A percentile compares a stretch with the other conserved stretches of the same genome.
Evolutionary conservation across 2,888 invertebrate genomes (phyloP).

Genomic region (Cryptophagus acutangulus): DNA sequence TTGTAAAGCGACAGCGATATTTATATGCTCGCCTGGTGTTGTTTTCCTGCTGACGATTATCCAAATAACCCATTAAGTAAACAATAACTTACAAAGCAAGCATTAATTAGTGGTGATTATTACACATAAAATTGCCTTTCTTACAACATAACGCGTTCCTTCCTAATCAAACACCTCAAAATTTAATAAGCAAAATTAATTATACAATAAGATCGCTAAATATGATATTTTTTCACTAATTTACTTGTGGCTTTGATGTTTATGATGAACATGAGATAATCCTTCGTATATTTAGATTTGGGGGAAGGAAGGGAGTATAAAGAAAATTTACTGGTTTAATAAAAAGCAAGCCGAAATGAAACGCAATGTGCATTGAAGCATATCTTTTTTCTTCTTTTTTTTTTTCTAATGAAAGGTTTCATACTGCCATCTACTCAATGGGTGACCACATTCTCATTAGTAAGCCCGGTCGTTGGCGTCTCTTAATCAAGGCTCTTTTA

Average conservation of each 20-base stretch:
- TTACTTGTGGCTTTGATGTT: too few species aligned
- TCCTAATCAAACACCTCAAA: not conserved
- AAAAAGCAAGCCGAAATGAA: too few species aligned
- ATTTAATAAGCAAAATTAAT: not conserved
- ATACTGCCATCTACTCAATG: conserved; percentile 10
- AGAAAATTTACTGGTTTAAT: too few species aligned
- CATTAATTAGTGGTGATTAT: conserved; percentile 1
- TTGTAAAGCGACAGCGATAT: conserved; percentile 1
- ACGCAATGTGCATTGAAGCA: too few species aligned
- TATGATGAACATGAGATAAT: too few species aligned
- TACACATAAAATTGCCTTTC: not conserved
- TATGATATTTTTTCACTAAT: too few species aligned
- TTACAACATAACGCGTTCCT: not conserved
- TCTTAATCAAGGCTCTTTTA: conserved; percentile 15
- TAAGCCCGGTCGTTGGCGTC: conserved; percentile 12
- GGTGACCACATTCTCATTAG: conserved; percentile 17
- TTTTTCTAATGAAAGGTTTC: conserved; percentile 1
- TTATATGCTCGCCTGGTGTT: conserved; percentile 2
- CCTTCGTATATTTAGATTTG: too few species aligned
- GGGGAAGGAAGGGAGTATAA: too few species aligned
- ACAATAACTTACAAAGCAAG: conserved; percentile 1
- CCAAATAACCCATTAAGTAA: conserved; percentile 1
- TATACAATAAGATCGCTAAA: too few species aligned
- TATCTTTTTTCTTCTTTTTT: too few species aligned
- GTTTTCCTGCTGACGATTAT: conserved; percentile 2